Conservation (phyloP, 2,888 invertebrate species). For the Apocheima hispidaria region DNA sequence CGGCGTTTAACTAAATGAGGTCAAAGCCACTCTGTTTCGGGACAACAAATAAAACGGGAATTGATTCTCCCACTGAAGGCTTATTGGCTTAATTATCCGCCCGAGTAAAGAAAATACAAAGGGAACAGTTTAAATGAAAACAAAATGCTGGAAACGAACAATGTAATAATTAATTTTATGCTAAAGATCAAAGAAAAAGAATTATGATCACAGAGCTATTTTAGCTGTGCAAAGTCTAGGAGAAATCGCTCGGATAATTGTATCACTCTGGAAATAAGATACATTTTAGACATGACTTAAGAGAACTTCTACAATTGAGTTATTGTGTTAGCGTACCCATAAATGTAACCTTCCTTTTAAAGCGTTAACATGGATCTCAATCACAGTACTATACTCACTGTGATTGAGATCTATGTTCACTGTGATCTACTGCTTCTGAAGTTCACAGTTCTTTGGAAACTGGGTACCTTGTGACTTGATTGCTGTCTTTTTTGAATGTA, state of each 20-base stretch:
- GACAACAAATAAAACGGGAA: slow-evolving; percentile 42
- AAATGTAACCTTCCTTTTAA: not conserved
- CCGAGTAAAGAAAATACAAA: slow-evolving; percentile 41
- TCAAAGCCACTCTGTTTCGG: slow-evolving; percentile 40
- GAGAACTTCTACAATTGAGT: not conserved
- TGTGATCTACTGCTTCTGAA: too few species aligned
- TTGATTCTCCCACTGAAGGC: slow-evolving; percentile 35
- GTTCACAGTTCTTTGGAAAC: too few species aligned
- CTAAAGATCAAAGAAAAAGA: slow-evolving; percentile 27
- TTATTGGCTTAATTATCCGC: slow-evolving; percentile 40
- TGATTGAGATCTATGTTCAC: too few species aligned
- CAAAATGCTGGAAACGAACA: slow-evolving; percentile 24
- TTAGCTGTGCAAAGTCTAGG: not conserved
- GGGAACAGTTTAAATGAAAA: slow-evolving; percentile 36
- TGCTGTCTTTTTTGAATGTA: too few species aligned
- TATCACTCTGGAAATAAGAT: not conserved
- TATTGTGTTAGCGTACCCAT: not conserved
- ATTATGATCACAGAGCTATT: not conserved
- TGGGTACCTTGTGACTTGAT: too few species aligned
- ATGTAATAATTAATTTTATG: slow-evolving; percentile 32
- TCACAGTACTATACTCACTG: not conserved
- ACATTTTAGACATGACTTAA: not conserved
- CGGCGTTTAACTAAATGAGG: slow-evolving; percentile 40
- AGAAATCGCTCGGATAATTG: not conserved
- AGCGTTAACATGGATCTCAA: not conserved